Conservation (phyloP, 92 coral and sea anemone species). For the Galaxea fascicularis region DNA sequence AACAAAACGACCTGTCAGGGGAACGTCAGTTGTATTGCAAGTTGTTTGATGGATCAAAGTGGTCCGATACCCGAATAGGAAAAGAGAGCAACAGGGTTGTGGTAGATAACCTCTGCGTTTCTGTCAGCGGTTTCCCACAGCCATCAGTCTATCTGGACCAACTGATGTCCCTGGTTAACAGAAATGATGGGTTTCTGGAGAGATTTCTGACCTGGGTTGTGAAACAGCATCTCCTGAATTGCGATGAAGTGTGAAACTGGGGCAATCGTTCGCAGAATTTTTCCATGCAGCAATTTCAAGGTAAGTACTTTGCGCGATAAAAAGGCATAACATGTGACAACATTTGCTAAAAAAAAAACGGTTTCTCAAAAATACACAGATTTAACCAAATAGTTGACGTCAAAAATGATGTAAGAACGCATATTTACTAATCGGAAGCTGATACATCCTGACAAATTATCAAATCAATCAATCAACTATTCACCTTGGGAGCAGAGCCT, state of each 20-base stretch:
- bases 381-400: slow-evolving; percentile 15
- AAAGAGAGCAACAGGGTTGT: slow-evolving; percentile 51
- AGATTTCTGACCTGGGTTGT: slow-evolving; percentile 48
- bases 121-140: slow-evolving; percentile 50
- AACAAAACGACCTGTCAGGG: slow-evolving; percentile 47
- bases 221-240: slow-evolving; percentile 50
- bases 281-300: slow-evolving; percentile 45
- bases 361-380: slow-evolving; percentile 15
- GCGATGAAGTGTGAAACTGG: slow-evolving; percentile 54
- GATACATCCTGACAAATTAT: slow-evolving; percentile 14
- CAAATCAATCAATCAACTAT: slow-evolving; percentile 13
- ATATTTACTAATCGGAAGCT: slow-evolving; percentile 6
- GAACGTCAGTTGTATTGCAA: slow-evolving; percentile 46
- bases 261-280: slow-evolving; percentile 39
- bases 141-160: slow-evolving; percentile 52
- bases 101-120: slow-evolving; percentile 47
- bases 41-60: slow-evolving; percentile 39
- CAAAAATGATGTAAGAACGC: slow-evolving; percentile 4
- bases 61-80: slow-evolving; percentile 45
- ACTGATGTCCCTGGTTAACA: slow-evolving; percentile 53
- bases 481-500: slow-evolving; percentile 17
- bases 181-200: slow-evolving; percentile 51
- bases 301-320: slow-evolving; percentile 31
- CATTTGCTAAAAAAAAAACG: slow-evolving; percentile 7
- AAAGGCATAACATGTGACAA: slow-evolving; percentile 23